A percentile compares a stretch with the other conserved stretches of the same genome.
These are phyloP conservation scores for Brachypalpus laphriformis DNA, from an alignment of 2,888 invertebrate species.

Conservation along the genomic window DNA sequence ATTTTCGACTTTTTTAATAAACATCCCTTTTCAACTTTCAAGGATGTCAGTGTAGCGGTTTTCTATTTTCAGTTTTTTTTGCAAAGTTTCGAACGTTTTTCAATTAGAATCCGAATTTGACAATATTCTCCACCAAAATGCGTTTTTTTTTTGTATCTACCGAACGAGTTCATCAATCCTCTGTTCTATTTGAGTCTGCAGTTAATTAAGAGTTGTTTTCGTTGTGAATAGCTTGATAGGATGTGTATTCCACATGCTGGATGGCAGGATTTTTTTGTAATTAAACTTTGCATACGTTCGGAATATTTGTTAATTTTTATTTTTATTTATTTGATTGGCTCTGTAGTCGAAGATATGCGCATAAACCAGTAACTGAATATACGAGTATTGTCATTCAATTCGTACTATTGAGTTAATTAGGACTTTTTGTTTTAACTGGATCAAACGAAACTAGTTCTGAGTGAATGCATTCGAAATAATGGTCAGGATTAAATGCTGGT, in stretches of 20 bases:
- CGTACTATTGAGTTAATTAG: neutral
- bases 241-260: neutral
- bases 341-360: neutral
- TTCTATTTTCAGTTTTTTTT: neutral
- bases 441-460: no score
- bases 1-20: neutral
- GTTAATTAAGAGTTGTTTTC: conserved; percentile 55
- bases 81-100: conserved; percentile 7
- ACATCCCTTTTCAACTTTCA: neutral
- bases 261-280: conserved; percentile 14
- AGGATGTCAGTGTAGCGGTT: neutral
- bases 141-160: neutral
- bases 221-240: neutral
- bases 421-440: neutral
- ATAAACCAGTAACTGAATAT: conserved; percentile 2
- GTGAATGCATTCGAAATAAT: neutral
- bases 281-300: conserved; percentile 5
- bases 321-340: conserved; percentile 29
- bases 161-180: conserved; percentile 20
- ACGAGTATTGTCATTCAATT: neutral
- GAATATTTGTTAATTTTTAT: conserved; percentile 18
- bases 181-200: conserved; percentile 11
- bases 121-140: conserved; percentile 25
- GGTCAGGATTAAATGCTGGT: neutral
- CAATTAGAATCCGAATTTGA: conserved; percentile 51